These are phyloP conservation scores for Ancistrus triradiatus DNA, from an alignment of 2,113 vertebrate species.

Conservation along the genomic window DNA sequence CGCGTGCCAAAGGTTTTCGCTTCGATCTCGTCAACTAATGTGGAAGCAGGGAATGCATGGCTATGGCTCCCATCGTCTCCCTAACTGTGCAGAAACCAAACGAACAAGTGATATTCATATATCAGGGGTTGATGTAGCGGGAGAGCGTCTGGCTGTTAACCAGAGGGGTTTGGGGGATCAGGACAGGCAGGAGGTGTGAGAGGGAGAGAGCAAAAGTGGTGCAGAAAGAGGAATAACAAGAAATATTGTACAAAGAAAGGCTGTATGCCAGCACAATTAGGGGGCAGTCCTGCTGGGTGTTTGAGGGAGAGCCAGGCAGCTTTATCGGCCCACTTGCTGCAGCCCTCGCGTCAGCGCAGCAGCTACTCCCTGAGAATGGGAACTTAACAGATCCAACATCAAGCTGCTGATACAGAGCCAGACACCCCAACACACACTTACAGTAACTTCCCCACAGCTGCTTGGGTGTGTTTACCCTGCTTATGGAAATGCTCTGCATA, in stretches of 20 bases:
- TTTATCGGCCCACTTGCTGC: slow-evolving; percentile 53
- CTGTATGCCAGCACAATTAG: slow-evolving; percentile 54
- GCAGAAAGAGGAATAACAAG: slow-evolving; percentile 28
- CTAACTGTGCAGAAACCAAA: no score
- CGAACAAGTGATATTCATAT: slow-evolving; percentile 49
- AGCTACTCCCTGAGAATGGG: slow-evolving; percentile 18
- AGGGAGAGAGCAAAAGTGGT: slow-evolving; percentile 28
- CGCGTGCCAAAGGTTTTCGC: slow-evolving; percentile 11
- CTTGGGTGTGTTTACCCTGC: no score
- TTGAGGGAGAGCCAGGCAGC: slow-evolving; percentile 56
- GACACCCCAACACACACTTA: background rate
- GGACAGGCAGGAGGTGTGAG: slow-evolving; percentile 26
- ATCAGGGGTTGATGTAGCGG: slow-evolving; percentile 48
- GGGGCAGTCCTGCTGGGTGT: slow-evolving; percentile 58
- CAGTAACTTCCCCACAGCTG: background rate
- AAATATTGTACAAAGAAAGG: slow-evolving; percentile 29
- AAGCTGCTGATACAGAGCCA: slow-evolving; percentile 38
- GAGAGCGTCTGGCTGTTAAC: slow-evolving; percentile 24
- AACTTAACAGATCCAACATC: slow-evolving; percentile 38
- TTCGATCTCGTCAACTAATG: slow-evolving; percentile 5
- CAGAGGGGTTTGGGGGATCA: slow-evolving; percentile 17
- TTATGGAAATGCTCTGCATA: no score
- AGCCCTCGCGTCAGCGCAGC: slow-evolving; percentile 49
- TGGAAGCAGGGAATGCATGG: background rate
- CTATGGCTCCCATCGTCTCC: background rate